Evolutionary conservation across 1,140 invertebrate genomes (phyloP), one percentile per base, ranked within the genome.

Genomic region (Dysdera silvatica): DNA sequence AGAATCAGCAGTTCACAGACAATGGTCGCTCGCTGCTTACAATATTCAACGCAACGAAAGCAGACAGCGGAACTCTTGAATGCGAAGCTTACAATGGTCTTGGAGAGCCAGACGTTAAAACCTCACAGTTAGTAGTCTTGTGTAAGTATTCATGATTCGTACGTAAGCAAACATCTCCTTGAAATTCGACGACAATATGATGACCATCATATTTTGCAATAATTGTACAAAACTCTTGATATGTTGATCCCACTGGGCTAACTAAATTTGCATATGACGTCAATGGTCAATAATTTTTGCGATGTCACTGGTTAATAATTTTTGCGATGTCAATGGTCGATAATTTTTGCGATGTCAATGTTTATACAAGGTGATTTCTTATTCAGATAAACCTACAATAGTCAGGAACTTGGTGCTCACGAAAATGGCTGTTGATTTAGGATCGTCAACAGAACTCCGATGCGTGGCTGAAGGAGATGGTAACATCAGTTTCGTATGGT

Each of bases 81-180:
- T 98, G 95, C 75, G 82, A 86, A 53, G 91, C 89, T 14, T 86
- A 94, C 77, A 98, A 98, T 75, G 88, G 88, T 43, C 87, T 97
- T 65, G 90, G 89, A 26, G 83, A 85, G 68, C 82, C 85, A 43
- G 83, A 82, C 6, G 79, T 76, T 26, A 74, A 71, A 53, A 72
- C 74, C 40, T 76, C 78, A n/a, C 82, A 84, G 74, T 74, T 91
- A 23, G 81, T 90, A 51, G 88, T 92, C 4, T 88, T 88, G 78
- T 89, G 89, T 84, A 83, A 86, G 85, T 80, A 68, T 16, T 54
- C 16, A 28, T 49, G 7, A n/a, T n/a, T n/a, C n/a, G n/a, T n/a
- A n/a, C n/a, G n/a, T n/a, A n/a, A n/a, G n/a, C n/a, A n/a, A n/a
- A n/a, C n/a, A n/a, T n/a, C n/a, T n/a, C n/a, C n/a, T n/a, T n/a